These are phyloP conservation scores for Babylonia areolata DNA, from an alignment of 1,140 invertebrate species.

Conservation along the genomic window DNA sequence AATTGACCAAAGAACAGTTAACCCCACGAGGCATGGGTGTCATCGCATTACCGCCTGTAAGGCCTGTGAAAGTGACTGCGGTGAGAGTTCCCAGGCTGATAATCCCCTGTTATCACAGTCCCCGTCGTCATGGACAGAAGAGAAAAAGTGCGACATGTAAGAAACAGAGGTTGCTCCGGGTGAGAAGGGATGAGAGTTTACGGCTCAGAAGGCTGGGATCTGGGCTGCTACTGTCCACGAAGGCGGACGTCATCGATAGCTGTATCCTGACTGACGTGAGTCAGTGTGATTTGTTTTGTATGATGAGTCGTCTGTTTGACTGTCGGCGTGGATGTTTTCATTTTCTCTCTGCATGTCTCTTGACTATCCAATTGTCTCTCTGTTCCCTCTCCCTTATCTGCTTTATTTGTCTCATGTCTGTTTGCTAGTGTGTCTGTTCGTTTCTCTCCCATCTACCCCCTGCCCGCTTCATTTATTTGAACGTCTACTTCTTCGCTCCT, in stretches of 20 bases:
- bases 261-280: constrained; percentile 50
- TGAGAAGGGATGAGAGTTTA: constrained; percentile 40
- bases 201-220: constrained; percentile 56
- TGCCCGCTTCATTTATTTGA: background rate
- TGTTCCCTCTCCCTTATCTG: background rate
- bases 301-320: background rate
- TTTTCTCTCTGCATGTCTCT: constrained; percentile 22
- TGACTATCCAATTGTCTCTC: constrained; percentile 31
- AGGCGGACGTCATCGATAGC: constrained; percentile 53
- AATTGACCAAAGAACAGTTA: no score
- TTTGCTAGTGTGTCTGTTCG: background rate
- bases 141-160: background rate
- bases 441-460: no score
- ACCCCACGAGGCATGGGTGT: no score
- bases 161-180: background rate
- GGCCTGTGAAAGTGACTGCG: background rate
- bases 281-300: constrained; percentile 24
- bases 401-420: background rate
- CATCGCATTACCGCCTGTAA: no score
- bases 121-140: background rate
- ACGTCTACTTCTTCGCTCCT: background rate
- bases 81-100: background rate
- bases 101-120: background rate
- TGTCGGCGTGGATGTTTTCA: background rate
- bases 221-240: constrained; percentile 56